Evolutionary conservation across 2,113 vertebrate genomes (phyloP).

Genomic region (Serilophus lunatus): DNA sequence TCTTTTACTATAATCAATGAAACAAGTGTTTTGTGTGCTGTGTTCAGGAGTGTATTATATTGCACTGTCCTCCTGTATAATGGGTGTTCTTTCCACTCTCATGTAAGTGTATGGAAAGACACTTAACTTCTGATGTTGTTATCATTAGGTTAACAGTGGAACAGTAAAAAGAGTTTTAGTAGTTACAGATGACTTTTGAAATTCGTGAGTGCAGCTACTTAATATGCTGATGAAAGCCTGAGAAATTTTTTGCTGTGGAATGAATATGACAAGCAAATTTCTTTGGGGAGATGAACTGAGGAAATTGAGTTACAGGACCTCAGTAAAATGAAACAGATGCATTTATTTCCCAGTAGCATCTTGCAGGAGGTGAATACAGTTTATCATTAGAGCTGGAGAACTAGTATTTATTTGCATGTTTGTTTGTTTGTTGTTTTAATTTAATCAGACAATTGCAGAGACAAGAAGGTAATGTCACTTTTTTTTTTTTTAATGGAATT

Average conservation of each 20-base stretch:
- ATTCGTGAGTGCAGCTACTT: not conserved
- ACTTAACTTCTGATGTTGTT: not conserved
- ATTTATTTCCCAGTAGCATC: not conserved
- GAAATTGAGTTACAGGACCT: not conserved
- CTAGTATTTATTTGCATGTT: not conserved
- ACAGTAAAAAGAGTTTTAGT: not conserved
- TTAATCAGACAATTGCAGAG: not conserved
- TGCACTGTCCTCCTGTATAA: not conserved
- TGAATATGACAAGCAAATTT: not conserved
- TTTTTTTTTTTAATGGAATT: not conserved
- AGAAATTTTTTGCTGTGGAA: not conserved
- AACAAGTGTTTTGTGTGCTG: not conserved
- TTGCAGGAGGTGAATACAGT: not conserved
- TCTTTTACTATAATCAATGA: not conserved
- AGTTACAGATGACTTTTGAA: not conserved
- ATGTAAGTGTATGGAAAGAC: not conserved
- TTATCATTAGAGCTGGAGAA: accelerated
- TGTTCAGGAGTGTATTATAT: not conserved
- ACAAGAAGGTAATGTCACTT: not conserved
- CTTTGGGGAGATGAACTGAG: not conserved
- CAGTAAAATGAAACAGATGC: not conserved
- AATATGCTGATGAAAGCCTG: not conserved
- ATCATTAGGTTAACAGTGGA: not conserved
- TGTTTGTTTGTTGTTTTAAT: not conserved
- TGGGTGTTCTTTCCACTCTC: not conserved